These are phyloP conservation scores for Carassius auratus DNA, from an alignment of 2,113 vertebrate species.

Conservation along the genomic window DNA sequence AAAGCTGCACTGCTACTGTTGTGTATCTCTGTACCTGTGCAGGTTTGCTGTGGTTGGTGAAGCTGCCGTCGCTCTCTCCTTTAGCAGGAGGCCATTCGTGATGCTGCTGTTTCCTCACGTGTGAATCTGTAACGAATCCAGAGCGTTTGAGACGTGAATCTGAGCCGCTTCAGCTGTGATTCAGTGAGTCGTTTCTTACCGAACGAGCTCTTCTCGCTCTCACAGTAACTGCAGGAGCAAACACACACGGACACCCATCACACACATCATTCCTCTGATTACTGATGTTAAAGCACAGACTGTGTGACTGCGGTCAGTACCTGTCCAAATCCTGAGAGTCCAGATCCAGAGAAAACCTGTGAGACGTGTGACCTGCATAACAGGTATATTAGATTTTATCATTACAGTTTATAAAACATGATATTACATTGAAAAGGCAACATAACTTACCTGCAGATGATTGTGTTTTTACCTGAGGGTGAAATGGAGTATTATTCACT, in stretches of 20 bases:
- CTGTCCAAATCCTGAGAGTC: slow-evolving; percentile 59
- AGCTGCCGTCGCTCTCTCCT: slow-evolving; percentile 63
- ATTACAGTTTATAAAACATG: neutral
- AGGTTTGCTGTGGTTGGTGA: slow-evolving; percentile 63
- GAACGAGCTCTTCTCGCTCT: neutral
- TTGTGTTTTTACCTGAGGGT: neutral
- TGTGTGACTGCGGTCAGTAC: neutral
- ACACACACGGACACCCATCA: neutral
- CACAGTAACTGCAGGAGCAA: neutral
- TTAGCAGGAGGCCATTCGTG: slow-evolving; percentile 73
- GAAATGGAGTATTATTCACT: neutral
- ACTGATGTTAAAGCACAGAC: neutral
- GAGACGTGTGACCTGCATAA: neutral
- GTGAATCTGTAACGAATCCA: slow-evolving; percentile 48
- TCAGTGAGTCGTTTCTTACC: neutral
- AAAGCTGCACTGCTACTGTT: no score
- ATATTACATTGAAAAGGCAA: neutral
- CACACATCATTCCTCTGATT: neutral
- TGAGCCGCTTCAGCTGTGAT: neutral
- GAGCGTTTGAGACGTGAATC: neutral
- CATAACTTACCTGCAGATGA: neutral
- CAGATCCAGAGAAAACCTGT: slow-evolving; percentile 68
- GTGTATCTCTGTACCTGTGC: slow-evolving; percentile 55
- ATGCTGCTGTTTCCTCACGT: slow-evolving; percentile 52
- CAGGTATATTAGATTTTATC: neutral